Conservation (phyloP, 2,113 vertebrate species). For the Heterochromis multidens region DNA sequence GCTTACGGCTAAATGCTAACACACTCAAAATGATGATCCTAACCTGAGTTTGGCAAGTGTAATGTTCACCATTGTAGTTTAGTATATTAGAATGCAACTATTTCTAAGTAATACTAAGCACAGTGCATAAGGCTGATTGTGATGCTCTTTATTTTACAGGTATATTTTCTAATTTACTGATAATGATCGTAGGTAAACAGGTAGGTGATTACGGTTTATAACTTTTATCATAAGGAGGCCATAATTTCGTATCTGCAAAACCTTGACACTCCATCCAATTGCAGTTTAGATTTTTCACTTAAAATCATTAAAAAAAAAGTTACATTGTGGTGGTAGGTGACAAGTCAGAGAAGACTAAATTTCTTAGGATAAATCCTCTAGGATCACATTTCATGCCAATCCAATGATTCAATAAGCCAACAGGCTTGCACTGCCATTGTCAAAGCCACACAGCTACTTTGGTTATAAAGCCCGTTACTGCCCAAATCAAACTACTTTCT, state of each 20-base stretch:
- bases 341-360: neutral
- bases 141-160: neutral
- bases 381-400: neutral
- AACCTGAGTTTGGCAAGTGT: neutral
- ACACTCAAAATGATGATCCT: neutral
- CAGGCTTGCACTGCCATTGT: neutral
- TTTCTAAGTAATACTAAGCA: neutral
- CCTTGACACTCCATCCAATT: neutral
- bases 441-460: neutral
- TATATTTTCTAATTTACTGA: neutral
- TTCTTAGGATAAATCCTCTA: neutral
- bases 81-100: neutral
- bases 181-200: neutral
- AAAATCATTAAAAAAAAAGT: neutral
- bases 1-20: neutral
- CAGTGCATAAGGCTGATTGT: fast-evolving
- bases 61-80: neutral
- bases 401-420: neutral
- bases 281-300: neutral
- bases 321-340: neutral
- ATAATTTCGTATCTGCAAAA: neutral
- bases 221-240: neutral
- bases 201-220: neutral
- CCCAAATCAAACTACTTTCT: neutral
- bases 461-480: neutral